Conservation (phyloP, 2,113 vertebrate genomes). For the Dissostichus mawsoni region DNA sequence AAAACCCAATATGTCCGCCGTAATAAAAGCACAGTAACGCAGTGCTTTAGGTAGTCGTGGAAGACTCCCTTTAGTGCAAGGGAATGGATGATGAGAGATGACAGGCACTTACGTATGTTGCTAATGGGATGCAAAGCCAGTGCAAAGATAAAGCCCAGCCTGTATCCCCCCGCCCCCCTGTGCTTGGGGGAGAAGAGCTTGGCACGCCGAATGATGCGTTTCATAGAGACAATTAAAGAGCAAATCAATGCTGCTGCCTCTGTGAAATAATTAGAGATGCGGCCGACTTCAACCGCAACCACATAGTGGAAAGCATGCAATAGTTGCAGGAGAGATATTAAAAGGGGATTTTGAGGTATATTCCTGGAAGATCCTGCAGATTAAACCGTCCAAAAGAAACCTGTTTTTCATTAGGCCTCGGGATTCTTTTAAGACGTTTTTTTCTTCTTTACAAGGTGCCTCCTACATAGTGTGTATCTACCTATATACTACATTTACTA, state of each 20-base stretch:
- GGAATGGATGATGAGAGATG: conserved; percentile 58
- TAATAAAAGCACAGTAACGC: conserved; percentile 46
- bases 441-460: conserved; percentile 21
- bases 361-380: conserved; percentile 29
- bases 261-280: conserved; percentile 61
- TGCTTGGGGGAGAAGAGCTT: conserved; percentile 46
- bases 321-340: conserved; percentile 5
- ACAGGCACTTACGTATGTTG: conserved; percentile 51
- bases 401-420: conserved; percentile 60
- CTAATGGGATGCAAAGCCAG: conserved; percentile 61
- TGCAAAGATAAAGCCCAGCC: conserved; percentile 42
- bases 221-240: conserved; percentile 81
- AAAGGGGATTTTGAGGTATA: conserved; percentile 22
- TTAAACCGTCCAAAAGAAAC: conserved; percentile 45
- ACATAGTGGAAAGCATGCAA: conserved; percentile 56
- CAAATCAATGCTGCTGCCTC: conserved; percentile 73
- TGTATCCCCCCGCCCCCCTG: neutral
- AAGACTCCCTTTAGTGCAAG: conserved; percentile 29
- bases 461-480: neutral
- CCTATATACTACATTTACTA: neutral
- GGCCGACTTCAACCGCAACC: conserved; percentile 50
- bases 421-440: conserved; percentile 37
- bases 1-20: conserved; percentile 43
- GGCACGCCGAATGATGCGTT: conserved; percentile 68
- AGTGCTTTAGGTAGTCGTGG: conserved; percentile 36